Conservation (phyloP, 1,140 invertebrate genomes). For the Camponotus floridanus region DNA sequence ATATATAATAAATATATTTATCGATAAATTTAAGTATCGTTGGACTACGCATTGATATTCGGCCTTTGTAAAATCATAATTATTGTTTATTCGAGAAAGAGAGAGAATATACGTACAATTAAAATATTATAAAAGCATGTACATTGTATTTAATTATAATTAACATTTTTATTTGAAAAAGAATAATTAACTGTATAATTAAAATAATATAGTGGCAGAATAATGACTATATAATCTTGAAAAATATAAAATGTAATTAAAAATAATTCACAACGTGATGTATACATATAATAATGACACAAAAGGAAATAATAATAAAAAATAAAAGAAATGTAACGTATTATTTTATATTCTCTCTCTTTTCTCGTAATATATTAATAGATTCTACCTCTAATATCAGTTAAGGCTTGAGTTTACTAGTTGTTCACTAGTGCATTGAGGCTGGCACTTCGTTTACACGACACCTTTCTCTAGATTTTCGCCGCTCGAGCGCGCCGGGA, state of each 20-base stretch:
- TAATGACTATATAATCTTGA: no score
- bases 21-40: slow-evolving; percentile 4
- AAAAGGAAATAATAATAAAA: no score
- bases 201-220: no score
- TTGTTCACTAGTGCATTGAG: neutral
- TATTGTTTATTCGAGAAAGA: neutral
- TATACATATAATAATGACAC: no score
- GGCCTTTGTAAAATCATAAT: neutral
- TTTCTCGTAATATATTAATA: neutral
- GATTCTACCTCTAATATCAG: neutral
- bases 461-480: neutral
- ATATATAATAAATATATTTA: neutral
- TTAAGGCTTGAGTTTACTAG: neutral
- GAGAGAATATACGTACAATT: neutral
- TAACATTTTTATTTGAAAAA: no score
- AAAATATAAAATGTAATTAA: no score
- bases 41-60: neutral
- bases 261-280: no score
- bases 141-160: neutral
- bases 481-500: neutral
- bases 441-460: neutral
- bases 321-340: neutral
- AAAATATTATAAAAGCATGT: neutral
- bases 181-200: no score
- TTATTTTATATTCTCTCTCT: neutral